These are phyloP conservation scores for Odocoileus virginianus DNA, from an alignment of 2,113 vertebrate genomes.

Conservation along the genomic window DNA sequence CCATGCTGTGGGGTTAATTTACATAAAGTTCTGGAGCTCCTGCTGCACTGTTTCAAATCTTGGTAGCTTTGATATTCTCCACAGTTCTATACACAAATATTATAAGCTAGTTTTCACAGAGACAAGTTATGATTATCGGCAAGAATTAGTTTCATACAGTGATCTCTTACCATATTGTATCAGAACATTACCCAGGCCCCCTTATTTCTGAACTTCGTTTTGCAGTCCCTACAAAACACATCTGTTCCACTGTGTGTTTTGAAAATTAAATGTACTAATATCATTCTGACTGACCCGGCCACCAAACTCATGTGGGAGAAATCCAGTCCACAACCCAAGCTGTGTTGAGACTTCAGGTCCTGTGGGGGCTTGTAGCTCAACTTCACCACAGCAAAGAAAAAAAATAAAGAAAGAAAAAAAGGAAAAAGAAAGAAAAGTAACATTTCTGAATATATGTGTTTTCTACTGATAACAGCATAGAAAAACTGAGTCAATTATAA, in stretches of 20 bases:
- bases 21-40: constrained; percentile 58
- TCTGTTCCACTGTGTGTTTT: constrained; percentile 55
- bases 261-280: constrained; percentile 60
- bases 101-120: constrained; percentile 59
- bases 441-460: neutral
- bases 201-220: constrained; percentile 39
- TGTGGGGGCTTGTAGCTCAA: neutral
- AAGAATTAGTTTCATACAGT: constrained; percentile 58
- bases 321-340: neutral
- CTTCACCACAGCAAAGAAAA: neutral
- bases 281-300: constrained; percentile 14
- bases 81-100: constrained; percentile 31
- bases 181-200: constrained; percentile 54
- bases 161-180: constrained; percentile 5
- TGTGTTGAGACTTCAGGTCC: neutral
- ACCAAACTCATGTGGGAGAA: constrained; percentile 47
- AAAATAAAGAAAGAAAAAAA: neutral
- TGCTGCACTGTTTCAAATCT: constrained; percentile 54
- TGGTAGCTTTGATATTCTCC: constrained; percentile 66
- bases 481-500: neutral
- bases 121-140: constrained; percentile 63
- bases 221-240: constrained; percentile 48
- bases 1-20: constrained; percentile 59
- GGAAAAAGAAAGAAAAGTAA: neutral
- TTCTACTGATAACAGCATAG: neutral